phyloP scores from a whole-genome alignment of 2,888 invertebrate genomes.

The Notocelia uddmanniana region DNA sequence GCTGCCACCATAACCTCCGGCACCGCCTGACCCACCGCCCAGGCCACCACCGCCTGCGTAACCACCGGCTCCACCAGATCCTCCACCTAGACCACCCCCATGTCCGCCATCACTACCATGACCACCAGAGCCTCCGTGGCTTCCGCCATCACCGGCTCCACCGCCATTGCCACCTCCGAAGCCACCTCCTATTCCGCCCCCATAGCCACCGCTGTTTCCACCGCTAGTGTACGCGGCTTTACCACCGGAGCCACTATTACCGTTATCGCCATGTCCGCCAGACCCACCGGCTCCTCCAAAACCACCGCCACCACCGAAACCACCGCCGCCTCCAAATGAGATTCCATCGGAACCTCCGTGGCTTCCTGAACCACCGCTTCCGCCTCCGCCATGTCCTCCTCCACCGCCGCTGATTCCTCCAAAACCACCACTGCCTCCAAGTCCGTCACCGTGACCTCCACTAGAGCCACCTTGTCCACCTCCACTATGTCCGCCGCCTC shows the following conservation, averaged over 20 bases:
- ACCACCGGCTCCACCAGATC: conserved; percentile 25
- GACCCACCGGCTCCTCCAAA: conserved; percentile 47
- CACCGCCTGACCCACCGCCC: conserved; percentile 55
- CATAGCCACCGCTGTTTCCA: conserved; percentile 46
- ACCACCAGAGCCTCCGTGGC: conserved; percentile 44
- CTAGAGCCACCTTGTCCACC: not conserved
- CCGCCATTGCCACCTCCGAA: conserved; percentile 48
- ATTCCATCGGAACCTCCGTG: conserved; percentile 48
- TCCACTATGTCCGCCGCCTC: conserved; percentile 53
- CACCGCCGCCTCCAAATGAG: conserved; percentile 37
- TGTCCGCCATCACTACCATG: conserved; percentile 62
- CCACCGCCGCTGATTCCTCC: conserved; percentile 55
- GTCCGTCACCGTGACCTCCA: conserved; percentile 46
- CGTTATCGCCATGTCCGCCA: not conserved
- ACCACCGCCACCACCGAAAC: conserved; percentile 50
- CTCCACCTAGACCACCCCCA: conserved; percentile 47
- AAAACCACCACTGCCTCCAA: conserved; percentile 49
- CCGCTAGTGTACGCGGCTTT: conserved; percentile 51
- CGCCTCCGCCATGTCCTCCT: conserved; percentile 53
- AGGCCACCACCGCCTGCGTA: conserved; percentile 50
- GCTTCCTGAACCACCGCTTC: conserved; percentile 48
- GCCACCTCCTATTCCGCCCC: conserved; percentile 50
- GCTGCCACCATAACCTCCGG: conserved; percentile 38
- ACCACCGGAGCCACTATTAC: conserved; percentile 42
- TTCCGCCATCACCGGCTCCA: conserved; percentile 49